Conservation (phyloP, 2,113 vertebrate genomes). For the Nibea coibor region DNA sequence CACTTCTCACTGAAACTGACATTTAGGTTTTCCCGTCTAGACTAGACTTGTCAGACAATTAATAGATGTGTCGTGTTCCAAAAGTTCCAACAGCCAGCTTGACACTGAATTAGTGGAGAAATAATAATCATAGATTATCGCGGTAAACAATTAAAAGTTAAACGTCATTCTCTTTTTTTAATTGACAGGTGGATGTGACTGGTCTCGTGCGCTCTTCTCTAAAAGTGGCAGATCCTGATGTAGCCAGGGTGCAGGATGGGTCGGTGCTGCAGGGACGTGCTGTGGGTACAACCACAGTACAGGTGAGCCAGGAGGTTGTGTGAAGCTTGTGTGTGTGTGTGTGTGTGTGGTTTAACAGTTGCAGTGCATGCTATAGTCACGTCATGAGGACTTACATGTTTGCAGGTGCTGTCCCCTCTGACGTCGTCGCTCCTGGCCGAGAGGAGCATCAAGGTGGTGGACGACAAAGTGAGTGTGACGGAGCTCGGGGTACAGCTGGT, state of each 20-base stretch:
- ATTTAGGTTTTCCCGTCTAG: background rate
- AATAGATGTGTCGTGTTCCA: background rate
- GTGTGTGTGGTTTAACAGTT: background rate
- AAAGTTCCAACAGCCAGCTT: background rate
- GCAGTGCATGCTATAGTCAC: background rate
- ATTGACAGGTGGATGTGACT: conserved; percentile 88
- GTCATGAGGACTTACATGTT: conserved; percentile 2
- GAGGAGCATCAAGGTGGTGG: conserved; percentile 90
- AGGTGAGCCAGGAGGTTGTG: conserved; percentile 80
- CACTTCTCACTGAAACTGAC: background rate
- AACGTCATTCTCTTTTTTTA: background rate
- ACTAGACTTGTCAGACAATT: background rate
- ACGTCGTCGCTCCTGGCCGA: conserved; percentile 91
- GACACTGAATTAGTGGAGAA: background rate
- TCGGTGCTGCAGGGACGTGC: conserved; percentile 89
- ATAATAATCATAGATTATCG: background rate
- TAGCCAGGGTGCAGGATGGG: conserved; percentile 86
- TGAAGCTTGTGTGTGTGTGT: background rate
- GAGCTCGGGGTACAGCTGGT: conserved; percentile 94
- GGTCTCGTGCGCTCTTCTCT: conserved; percentile 88
- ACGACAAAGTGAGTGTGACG: conserved; percentile 95
- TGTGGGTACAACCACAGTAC: conserved; percentile 90
- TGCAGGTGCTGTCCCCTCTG: conserved; percentile 93
- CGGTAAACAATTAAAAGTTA: background rate
- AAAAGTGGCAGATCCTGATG: conserved; percentile 88